Evolutionary conservation across 2,113 vertebrate species (phyloP), one percentile per base, ranked within the genome.

Genomic region (Butastur rufipennis): DNA sequence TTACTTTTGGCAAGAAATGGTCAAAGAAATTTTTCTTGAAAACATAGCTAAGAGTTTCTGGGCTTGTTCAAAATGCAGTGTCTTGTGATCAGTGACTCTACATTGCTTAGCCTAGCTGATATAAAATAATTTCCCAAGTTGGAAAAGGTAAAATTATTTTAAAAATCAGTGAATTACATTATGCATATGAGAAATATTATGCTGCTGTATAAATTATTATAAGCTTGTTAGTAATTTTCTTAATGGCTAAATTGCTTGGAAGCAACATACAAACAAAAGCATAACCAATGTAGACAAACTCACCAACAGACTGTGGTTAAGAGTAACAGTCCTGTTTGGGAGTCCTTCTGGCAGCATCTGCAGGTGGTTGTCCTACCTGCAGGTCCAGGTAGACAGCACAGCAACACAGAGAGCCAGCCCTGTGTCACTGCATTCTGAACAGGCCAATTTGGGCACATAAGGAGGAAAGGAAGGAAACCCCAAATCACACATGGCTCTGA

Each of bases 401-500:
- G 29, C 4, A 75, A 22, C 19, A 63, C 19, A 63, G 10, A 62
- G 40, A 59, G 18, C 11, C 53, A 86, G 19, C 16, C 34, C 22
- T 2, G 0, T 2, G 3, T 47, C 6, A 1, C 34, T 42, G 27
- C 10, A 22, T 16, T 16, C 13, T 71, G 31, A 63, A 23, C 27
- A 70, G 10, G 16, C 20, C 19, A 36, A 4, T 65, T 7, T 43
- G 38, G 47, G 26, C 23, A 61, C 7, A 59, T 14, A 6, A 70
- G 17, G 11, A 83, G 17, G 18, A 77, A 86, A 56, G 42, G 21
- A 65, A 84, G 22, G 14, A 81, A 80, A 50, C 4, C 4, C 4
- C 19, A 77, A 70, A 43, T 3, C 2, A 32, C 17, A 52, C 4
- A 26, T 2, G 6, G 25, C 11, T 83, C 72, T 67, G 9, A 72